Percentiles rank a stretch among this genome's conserved stretches.
phyloP scores from a whole-genome alignment of 2,113 vertebrate species.

The Propithecus coquereli region DNA sequence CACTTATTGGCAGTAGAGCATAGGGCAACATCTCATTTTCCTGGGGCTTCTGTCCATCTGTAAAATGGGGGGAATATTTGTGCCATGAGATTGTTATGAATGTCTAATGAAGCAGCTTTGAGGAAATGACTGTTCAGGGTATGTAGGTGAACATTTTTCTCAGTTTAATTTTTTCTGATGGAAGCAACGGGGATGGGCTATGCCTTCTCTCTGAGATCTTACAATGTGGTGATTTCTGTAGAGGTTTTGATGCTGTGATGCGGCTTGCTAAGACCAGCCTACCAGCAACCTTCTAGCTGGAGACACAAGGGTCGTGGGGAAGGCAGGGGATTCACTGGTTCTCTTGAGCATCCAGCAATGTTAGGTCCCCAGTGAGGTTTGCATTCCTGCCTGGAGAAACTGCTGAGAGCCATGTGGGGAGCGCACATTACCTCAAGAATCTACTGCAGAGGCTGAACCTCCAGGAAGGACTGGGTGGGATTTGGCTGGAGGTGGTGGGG shows the following conservation, averaged over 20 bases:
- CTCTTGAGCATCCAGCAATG: not conserved
- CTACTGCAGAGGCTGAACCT: not conserved
- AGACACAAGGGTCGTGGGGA: not conserved
- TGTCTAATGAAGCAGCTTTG: not conserved
- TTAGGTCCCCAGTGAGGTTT: too few species aligned
- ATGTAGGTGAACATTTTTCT: not conserved
- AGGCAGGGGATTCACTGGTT: not conserved
- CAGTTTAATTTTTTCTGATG: not conserved
- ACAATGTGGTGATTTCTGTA: not conserved
- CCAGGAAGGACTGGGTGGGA: not conserved
- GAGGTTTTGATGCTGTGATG: not conserved
- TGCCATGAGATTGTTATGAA: not conserved
- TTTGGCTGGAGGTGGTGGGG: not conserved
- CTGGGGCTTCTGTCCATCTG: not conserved
- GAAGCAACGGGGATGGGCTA: not conserved
- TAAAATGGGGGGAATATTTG: not conserved
- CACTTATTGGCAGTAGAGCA: not conserved
- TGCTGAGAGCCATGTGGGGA: not conserved
- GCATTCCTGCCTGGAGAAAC: not conserved
- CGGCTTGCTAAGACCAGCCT: not conserved
- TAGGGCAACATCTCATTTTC: fast-evolving
- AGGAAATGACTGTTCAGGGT: not conserved
- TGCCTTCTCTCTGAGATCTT: not conserved
- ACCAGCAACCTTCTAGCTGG: not conserved
- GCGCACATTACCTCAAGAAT: not conserved